Evolutionary conservation across 1,140 invertebrate species (phyloP), one percentile per base, ranked within the genome.

Genomic region (Tetranychus cinnabarinus): DNA sequence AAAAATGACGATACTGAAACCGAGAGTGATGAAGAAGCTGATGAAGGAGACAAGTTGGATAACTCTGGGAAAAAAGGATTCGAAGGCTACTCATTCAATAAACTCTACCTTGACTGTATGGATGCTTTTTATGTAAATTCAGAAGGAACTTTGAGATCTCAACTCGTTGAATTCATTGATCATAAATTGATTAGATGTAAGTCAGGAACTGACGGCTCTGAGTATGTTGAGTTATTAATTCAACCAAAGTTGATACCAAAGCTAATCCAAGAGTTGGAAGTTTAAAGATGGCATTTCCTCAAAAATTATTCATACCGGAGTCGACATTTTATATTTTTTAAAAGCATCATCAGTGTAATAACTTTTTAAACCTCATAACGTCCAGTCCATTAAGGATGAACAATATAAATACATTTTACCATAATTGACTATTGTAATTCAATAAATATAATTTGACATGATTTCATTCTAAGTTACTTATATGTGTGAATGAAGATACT

Each of bases 81-180:
- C 6, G n/a, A 52, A 52, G 37, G 56, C 6, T 54, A 63, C 3
- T 3, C 56, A 15, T 62, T 64, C 10, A 31, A 7, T 33, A 31
- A 31, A 23, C 36, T 58, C 3, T 93, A 92, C 70, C 79, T 79
- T 56, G 76, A 79, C 66, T 86, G 86, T 64, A 77, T 87, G 54
- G 87, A 92, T 73, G 76, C 78, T 12, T 92, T 95, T 72, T 71
- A 92, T 2, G 88, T 91, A 0, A 92, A 85, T 69, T 87, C 86
- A 3, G 88, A 95, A 73, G 74, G 84, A 12, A 87, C 85, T 1
- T 70, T 96, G 39, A 77, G 87, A 64, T 81, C 87, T 3, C 89
- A 93, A 67, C 73, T 96, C 2, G 89, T 84, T 1, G 91, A 96
- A 76, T 96, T 93, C 72, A 75, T 85, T 54, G 89, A 96, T 73